phyloP scores from a whole-genome alignment of 2,113 vertebrate genomes.

The Bufo bufo region DNA sequence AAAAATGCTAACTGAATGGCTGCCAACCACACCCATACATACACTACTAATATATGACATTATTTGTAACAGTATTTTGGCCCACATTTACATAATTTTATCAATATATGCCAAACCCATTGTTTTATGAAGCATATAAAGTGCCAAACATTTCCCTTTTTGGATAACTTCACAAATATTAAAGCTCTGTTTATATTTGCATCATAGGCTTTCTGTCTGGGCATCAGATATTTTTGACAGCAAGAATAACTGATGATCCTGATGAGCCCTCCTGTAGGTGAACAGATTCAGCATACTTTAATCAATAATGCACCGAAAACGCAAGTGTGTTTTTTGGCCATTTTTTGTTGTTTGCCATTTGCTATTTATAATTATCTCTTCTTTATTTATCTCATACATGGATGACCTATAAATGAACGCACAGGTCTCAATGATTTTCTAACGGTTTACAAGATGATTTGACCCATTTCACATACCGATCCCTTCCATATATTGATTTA shows the following conservation, averaged over 20 bases:
- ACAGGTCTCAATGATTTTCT: too few species aligned
- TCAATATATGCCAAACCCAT: not conserved
- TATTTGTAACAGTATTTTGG: not conserved
- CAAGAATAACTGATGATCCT: not conserved
- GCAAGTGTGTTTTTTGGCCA: too few species aligned
- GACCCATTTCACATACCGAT: too few species aligned
- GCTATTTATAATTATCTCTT: too few species aligned
- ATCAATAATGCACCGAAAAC: too few species aligned
- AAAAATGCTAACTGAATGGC: not conserved
- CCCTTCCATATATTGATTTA: too few species aligned
- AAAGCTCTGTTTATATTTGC: not conserved
- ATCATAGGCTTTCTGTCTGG: not conserved
- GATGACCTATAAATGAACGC: too few species aligned
- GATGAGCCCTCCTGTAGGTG: not conserved
- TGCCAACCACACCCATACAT: not conserved
- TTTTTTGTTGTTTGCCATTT: too few species aligned
- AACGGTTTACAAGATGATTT: too few species aligned
- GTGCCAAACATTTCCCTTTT: not conserved
- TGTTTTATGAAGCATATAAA: not conserved
- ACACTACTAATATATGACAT: not conserved
- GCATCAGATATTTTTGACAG: not conserved
- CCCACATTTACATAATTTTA: not conserved
- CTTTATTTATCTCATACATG: too few species aligned
- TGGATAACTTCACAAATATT: not conserved
- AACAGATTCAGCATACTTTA: not conserved